Evolutionary conservation across 2,797 vertebrate genomes (phyloP).

Genomic region (Octomys mimax): DNA sequence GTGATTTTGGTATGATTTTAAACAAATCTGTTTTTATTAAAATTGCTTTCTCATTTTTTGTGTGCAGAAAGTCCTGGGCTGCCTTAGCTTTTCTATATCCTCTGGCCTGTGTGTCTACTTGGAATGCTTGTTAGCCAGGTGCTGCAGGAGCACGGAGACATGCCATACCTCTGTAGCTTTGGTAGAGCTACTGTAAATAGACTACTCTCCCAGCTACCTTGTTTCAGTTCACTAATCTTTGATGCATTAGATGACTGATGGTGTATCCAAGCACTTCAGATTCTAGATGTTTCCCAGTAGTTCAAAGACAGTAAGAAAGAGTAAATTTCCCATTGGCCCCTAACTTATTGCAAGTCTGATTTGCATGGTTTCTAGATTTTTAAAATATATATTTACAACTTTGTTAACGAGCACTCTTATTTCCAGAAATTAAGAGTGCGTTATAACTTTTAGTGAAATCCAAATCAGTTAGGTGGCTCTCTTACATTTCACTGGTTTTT

Average conservation of each 20-base stretch:
- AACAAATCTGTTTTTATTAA: constrained; percentile 25
- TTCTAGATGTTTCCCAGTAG: neutral
- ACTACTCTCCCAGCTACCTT: neutral
- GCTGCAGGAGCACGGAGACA: neutral
- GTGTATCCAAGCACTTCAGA: neutral
- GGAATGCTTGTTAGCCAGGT: neutral
- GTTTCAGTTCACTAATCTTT: neutral
- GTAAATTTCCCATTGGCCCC: neutral
- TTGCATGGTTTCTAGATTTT: neutral
- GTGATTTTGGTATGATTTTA: constrained; percentile 37
- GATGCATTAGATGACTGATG: neutral
- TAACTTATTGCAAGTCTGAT: neutral
- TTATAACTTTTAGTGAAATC: constrained; percentile 38
- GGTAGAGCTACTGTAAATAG: neutral
- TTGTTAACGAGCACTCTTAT: constrained; percentile 6
- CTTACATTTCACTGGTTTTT: neutral
- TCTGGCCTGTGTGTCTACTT: neutral
- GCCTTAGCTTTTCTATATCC: neutral
- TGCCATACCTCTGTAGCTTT: neutral
- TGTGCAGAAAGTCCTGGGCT: neutral
- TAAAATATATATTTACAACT: neutral
- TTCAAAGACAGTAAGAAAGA: constrained; percentile 50
- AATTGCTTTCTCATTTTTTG: neutral
- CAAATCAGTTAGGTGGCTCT: neutral
- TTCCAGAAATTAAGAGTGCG: constrained; percentile 13